Base-by-base conservation (phyloP, 2,888 invertebrate species). In the Timandra comae region DNA sequence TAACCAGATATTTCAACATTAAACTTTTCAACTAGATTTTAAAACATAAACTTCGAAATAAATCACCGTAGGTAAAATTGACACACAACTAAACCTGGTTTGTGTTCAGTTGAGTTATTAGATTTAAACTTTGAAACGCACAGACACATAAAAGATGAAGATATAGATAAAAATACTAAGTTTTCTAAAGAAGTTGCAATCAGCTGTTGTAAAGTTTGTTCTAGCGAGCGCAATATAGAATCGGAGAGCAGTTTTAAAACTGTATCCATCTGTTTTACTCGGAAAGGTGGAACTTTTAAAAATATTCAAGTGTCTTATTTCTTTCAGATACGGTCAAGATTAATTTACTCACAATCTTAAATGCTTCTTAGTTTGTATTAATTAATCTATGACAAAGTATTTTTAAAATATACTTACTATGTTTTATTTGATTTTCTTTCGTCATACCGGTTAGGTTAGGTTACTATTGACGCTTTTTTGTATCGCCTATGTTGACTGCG, bases 191-290 rank as follows among this genome's bases (percentile, higher is more conserved):
- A 56, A 67, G 57, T 70, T 63, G 71, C 79, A 80, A 78, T 79
- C 78, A 79, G 65, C 67, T 72, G 69, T 70, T 74, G 71, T 70
- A 73, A 79, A 80, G 70, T 81, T 79, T 46, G 53, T 60, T 49
- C 66, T 60, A 57, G 52, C 55, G 54, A 72, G 66, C 67, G 50
- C 67, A 66, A 70, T 71, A 70, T 74, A 56, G 66, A 70, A 77
- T 68, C 68, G 67, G 60, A 58, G 63, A 68, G 67, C 64, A 72
- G 64, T 72, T 75, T 69, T 65, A 62, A 63, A 75, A 75, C 63
- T 72, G 62, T 59, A 61, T 63, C 57, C 64, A 67, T 62, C 64
- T 67, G 61, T 61, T 71, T 58, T 53, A 56, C 53, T 56, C 38
- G 26, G 38, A 45, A 43, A 52, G 39, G 47, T 42, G 27, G 42